Evolutionary conservation across 2,797 vertebrate genomes (phyloP), one percentile per base, ranked within the genome.

Genomic region (Sciurus carolinensis): DNA sequence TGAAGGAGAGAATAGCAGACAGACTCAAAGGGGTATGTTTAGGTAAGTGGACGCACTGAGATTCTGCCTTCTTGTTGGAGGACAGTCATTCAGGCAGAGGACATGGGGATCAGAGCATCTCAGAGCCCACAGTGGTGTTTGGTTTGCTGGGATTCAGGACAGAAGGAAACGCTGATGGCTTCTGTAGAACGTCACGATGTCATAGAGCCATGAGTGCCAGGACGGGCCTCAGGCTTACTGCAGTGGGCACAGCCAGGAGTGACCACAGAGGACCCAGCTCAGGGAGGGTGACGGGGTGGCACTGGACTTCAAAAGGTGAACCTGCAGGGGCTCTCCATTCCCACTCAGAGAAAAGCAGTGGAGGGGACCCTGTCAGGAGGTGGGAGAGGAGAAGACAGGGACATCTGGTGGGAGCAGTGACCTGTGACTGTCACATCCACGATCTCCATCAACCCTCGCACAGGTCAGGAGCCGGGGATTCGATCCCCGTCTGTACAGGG

Each of bases 171-270:
- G 17, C 2, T 7, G 2, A 3, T 10, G 47, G 36, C 14, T 10
- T 11, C 5, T 13, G 7, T 1, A 10, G 20, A 4, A 26, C 18
- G 8, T 0, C 8, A 7, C 0, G 0, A 0, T 3, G 3, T 47
- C 0, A 11, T 22, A 36, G 50, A 69, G 26, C 22, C 1, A 1
- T 6, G 18, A 10, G 17, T 26, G n/a, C 57, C 50, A 6, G 6
- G 5, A 42, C 11, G 3, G 1, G 12, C 24, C 9, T 17, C 24
- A 26, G 44, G 52, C n/a, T 3, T 12, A 0, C 5, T 1, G 0
- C 0, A 7, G 7, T 0, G 20, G 6, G 6, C n/a, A 17, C 17
- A 10, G 39, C 36, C 9, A 7, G 36, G 24, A 7, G 64, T 18
- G 36, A 5, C n/a, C 11, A 7, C n/a, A 73, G 71, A 50, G 18